Evolutionary conservation across 1,140 invertebrate genomes (phyloP).

Genomic region (Brachionus plicatilis): DNA sequence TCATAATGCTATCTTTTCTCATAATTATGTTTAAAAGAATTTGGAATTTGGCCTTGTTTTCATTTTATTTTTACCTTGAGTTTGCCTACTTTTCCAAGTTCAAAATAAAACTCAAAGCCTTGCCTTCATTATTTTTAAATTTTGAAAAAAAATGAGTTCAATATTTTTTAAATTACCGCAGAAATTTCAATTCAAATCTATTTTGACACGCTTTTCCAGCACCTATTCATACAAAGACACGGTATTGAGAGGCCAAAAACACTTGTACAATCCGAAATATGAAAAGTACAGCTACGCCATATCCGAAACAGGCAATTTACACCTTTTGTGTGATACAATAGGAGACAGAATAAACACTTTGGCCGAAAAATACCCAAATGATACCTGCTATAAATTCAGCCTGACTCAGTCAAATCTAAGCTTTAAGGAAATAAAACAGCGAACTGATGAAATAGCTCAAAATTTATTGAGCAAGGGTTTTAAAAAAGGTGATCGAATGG

Average conservation of each 20-base stretch:
- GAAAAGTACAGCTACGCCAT: slow-evolving; percentile 13
- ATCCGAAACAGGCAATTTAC: neutral
- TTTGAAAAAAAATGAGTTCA: neutral
- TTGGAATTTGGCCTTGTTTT: neutral
- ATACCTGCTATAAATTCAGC: neutral
- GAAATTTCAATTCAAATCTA: neutral
- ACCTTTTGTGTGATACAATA: slow-evolving; percentile 1
- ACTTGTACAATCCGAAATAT: neutral
- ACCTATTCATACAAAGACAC: neutral
- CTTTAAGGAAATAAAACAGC: slow-evolving; percentile 23
- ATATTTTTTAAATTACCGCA: neutral
- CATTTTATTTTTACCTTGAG: neutral
- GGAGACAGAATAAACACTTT: neutral
- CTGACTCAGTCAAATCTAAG: neutral
- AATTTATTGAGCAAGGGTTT: neutral
- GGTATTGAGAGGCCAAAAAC: neutral
- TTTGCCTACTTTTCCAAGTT: neutral
- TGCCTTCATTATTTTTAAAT: neutral
- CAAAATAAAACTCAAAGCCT: neutral
- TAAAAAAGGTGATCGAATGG: slow-evolving; percentile 36
- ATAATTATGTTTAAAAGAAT: neutral
- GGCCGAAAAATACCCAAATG: neutral
- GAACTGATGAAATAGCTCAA: slow-evolving; percentile 4
- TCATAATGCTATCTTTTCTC: neutral
- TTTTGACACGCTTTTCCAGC: neutral